These are phyloP conservation scores for Oophaga pumilio DNA, from an alignment of 2,113 vertebrate species.

Conservation along the genomic window DNA sequence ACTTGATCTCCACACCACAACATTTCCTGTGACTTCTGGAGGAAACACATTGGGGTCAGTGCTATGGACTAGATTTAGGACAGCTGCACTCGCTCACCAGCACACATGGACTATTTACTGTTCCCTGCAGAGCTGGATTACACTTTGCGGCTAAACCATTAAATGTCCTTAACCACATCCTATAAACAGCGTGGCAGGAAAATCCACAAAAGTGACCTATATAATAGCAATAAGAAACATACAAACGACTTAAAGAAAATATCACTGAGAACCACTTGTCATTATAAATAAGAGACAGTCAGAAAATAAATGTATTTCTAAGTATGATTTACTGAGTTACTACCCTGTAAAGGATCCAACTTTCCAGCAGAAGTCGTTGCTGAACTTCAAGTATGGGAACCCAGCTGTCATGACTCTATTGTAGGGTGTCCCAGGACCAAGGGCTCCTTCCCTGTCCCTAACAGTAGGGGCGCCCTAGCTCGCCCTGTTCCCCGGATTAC, in stretches of 20 bases:
- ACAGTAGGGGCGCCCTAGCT: too few species aligned
- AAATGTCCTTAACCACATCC: slow-evolving; percentile 39
- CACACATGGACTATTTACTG: background rate
- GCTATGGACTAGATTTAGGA: slow-evolving; percentile 5
- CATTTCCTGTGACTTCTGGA: slow-evolving; percentile 19
- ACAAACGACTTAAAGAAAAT: background rate
- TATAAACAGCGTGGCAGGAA: background rate
- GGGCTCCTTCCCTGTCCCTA: too few species aligned
- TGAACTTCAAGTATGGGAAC: too few species aligned
- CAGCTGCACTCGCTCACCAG: background rate
- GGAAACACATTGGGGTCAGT: slow-evolving; percentile 3
- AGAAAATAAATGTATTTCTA: too few species aligned
- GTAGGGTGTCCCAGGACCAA: too few species aligned
- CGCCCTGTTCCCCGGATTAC: too few species aligned
- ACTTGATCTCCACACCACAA: background rate
- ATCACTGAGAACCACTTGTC: background rate
- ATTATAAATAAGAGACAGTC: background rate
- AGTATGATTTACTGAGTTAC: too few species aligned
- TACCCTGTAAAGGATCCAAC: too few species aligned
- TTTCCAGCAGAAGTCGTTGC: too few species aligned
- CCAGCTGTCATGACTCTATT: too few species aligned
- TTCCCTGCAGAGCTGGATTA: background rate
- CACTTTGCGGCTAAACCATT: background rate
- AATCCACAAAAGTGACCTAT: background rate
- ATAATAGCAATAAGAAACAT: background rate